Percentiles rank a stretch among this genome's conserved stretches.
Evolutionary conservation across 2,797 vertebrate genomes (phyloP).

Genomic region (Danio kyathit): DNA sequence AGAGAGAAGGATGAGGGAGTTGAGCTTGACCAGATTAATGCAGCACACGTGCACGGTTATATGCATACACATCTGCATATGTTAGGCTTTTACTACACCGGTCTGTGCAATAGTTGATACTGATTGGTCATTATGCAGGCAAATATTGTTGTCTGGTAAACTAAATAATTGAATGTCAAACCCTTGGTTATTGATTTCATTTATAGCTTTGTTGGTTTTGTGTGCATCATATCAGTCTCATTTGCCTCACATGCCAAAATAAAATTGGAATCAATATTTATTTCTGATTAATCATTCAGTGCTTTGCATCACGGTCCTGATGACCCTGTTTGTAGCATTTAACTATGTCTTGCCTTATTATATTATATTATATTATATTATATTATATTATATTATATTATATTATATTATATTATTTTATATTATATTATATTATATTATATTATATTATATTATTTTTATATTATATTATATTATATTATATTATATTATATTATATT

Average conservation of each 20-base stretch:
- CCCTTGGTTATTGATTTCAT: background rate
- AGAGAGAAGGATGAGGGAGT: constrained; percentile 37
- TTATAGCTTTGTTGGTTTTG: background rate
- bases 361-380: background rate
- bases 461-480: too few species aligned
- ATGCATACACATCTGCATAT: constrained; percentile 5
- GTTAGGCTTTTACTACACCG: background rate
- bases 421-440: too few species aligned
- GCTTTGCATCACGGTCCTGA: background rate
- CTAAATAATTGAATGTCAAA: background rate
- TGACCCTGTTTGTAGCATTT: background rate
- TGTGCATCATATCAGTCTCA: background rate
- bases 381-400: background rate
- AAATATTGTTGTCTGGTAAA: background rate
- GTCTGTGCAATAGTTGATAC: constrained; percentile 13
- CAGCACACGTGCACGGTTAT: constrained; percentile 12
- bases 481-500: too few species aligned
- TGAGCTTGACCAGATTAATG: constrained; percentile 36
- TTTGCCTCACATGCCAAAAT: background rate
- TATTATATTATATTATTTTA: too few species aligned
- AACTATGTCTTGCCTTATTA: background rate
- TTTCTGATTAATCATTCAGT: background rate
- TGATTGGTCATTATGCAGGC: background rate
- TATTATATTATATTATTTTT: too few species aligned
- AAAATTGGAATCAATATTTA: background rate